phyloP scores from a whole-genome alignment of 2,888 invertebrate species.

The Lomographa bimaculata region DNA sequence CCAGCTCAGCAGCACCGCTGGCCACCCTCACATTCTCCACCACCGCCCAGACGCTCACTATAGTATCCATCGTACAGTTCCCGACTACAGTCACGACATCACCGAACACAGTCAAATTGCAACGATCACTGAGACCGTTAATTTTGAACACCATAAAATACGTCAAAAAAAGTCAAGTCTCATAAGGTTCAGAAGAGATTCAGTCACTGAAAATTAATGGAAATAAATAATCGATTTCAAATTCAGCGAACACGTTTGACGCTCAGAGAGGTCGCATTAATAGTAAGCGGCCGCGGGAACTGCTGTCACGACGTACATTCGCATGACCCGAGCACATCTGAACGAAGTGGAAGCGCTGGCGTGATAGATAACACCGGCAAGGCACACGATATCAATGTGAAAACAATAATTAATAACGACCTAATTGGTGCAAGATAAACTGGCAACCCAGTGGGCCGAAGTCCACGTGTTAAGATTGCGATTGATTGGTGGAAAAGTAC shows the following conservation, averaged over 20 bases:
- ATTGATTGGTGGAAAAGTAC: conserved; percentile 35
- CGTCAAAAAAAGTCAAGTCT: conserved; percentile 17
- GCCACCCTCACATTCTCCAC: conserved; percentile 79
- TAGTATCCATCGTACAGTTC: conserved; percentile 68
- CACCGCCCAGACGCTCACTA: conserved; percentile 75
- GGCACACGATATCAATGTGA: conserved; percentile 46
- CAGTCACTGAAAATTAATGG: conserved; percentile 30
- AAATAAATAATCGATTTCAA: conserved; percentile 27
- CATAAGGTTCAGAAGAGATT: no score
- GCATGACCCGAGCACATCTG: conserved; percentile 37
- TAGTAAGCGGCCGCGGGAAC: conserved; percentile 33
- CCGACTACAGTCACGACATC: conserved; percentile 61
- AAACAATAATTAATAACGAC: conserved; percentile 64
- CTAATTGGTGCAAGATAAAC: conserved; percentile 65
- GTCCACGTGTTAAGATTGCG: conserved; percentile 44
- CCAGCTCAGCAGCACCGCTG: conserved; percentile 84
- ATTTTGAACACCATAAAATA: conserved; percentile 47
- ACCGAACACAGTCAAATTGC: conserved; percentile 59
- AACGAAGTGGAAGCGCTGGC: conserved; percentile 41
- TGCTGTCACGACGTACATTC: conserved; percentile 34
- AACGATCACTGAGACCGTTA: conserved; percentile 52
- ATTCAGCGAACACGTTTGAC: conserved; percentile 35
- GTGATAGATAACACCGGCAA: conserved; percentile 57
- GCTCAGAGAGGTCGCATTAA: conserved; percentile 32
- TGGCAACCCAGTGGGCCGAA: conserved; percentile 44